Percentiles rank a stretch among this genome's conserved stretches.
phyloP scores from a whole-genome alignment of 2,113 vertebrate species.

The Romanogobio albipinnatus region DNA sequence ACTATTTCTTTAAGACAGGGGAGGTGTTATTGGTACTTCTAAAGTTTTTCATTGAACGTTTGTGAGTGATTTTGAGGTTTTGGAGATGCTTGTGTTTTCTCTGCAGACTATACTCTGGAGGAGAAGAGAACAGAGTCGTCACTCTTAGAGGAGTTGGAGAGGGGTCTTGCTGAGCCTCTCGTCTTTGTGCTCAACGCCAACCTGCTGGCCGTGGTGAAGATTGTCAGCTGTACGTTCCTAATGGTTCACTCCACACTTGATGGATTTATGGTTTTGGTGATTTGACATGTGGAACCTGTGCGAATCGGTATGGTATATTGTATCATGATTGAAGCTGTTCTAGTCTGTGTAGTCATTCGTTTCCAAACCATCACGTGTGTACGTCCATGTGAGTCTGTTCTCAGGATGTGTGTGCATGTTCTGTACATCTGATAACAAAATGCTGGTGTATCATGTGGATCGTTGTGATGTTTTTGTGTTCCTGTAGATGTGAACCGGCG shows the following conservation, averaged over 20 bases:
- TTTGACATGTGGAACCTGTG: slow-evolving; percentile 26
- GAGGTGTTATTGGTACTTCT: background rate
- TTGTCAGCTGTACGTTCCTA: slow-evolving; percentile 84
- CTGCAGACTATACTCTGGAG: slow-evolving; percentile 93
- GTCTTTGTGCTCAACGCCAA: slow-evolving; percentile 96
- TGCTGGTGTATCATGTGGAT: background rate
- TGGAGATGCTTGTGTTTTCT: slow-evolving; percentile 11
- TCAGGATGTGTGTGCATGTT: slow-evolving; percentile 6
- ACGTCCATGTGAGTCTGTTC: background rate
- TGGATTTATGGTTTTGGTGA: slow-evolving; percentile 4
- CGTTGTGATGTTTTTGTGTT: slow-evolving; percentile 54
- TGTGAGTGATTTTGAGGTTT: background rate
- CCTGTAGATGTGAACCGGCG: slow-evolving; percentile 87
- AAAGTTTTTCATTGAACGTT: background rate
- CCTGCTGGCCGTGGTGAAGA: slow-evolving; percentile 90
- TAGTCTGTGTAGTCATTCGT: background rate
- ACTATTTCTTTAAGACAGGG: background rate
- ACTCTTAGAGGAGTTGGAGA: slow-evolving; percentile 89
- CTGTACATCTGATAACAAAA: background rate
- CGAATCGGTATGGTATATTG: slow-evolving; percentile 14
- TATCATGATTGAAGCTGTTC: background rate
- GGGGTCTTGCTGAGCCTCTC: slow-evolving; percentile 77
- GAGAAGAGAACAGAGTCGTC: slow-evolving; percentile 92
- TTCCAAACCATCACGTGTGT: background rate
- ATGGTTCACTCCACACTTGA: slow-evolving; percentile 1